These are phyloP conservation scores for Upupa epops DNA, from an alignment of 2,113 vertebrate genomes.

Conservation along the genomic window DNA sequence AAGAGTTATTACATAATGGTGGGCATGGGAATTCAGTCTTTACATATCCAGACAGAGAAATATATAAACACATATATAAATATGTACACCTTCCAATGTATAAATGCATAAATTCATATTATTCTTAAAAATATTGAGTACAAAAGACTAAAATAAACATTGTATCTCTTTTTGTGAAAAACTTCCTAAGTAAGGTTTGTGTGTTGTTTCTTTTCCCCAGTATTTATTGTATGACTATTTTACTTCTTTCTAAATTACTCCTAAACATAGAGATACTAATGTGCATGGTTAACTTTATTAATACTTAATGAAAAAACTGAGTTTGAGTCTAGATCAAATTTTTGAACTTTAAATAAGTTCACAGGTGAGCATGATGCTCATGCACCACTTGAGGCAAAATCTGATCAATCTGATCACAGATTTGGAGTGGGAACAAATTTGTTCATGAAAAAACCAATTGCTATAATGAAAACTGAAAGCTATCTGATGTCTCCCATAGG, in stretches of 20 bases:
- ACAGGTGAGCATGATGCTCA: not conserved
- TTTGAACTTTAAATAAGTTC: not conserved
- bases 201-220: not conserved
- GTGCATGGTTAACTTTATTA: not conserved
- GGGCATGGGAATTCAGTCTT: not conserved
- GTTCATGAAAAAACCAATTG: not conserved
- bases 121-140: not conserved
- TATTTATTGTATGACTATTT: not conserved
- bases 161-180: not conserved
- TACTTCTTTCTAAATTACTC: not conserved
- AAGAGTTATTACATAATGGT: not conserved
- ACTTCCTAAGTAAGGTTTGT: not conserved
- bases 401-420: not conserved
- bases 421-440: not conserved
- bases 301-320: not conserved
- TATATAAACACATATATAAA: not conserved
- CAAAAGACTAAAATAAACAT: not conserved
- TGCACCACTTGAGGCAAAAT: not conserved
- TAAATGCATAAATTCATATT: not conserved
- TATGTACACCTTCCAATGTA: not conserved
- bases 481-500: not conserved
- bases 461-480: not conserved
- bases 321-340: not conserved
- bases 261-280: not conserved
- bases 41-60: not conserved